A percentile compares a stretch with the other conserved stretches of the same genome.
These are phyloP conservation scores for Scrobipalpa atriplicella DNA, from an alignment of 2,888 invertebrate genomes.

Conservation along the genomic window DNA sequence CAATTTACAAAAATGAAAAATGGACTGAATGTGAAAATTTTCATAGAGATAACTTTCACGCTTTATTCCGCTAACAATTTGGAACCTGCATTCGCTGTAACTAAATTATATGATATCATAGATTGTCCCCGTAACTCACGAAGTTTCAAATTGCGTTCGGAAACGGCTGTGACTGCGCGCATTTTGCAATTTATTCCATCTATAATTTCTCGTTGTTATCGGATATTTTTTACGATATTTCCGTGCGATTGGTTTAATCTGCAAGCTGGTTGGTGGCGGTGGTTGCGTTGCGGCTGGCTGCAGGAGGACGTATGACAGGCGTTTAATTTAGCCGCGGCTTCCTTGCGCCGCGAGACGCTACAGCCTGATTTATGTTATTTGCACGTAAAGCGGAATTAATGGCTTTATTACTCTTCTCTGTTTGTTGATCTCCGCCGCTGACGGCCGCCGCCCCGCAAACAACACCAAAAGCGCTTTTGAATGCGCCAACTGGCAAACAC, in stretches of 20 bases:
- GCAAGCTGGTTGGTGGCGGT: constrained; percentile 44
- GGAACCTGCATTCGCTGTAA: constrained; percentile 19
- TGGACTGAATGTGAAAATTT: constrained; percentile 1
- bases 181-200: constrained; percentile 26
- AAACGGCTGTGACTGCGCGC: constrained; percentile 27
- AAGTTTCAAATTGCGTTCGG: constrained; percentile 29
- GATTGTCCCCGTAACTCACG: constrained; percentile 26
- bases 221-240: constrained; percentile 35
- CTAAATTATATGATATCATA: constrained; percentile 25
- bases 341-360: constrained; percentile 72
- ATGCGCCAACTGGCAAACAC: constrained; percentile 61
- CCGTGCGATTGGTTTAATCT: constrained; percentile 57
- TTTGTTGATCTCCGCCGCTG: constrained; percentile 71
- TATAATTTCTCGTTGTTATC: constrained; percentile 27
- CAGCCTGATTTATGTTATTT: constrained; percentile 81
- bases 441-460: constrained; percentile 59
- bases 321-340: constrained; percentile 68
- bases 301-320: constrained; percentile 67
- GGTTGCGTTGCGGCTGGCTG: constrained; percentile 50
- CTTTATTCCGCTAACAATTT: constrained; percentile 18
- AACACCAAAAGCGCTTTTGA: constrained; percentile 61
- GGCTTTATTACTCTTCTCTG: constrained; percentile 79
- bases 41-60: constrained; percentile 9
- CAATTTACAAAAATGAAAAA: not conserved
- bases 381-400: constrained; percentile 81